phyloP scores from a whole-genome alignment of 2,113 vertebrate genomes.

The Equus quagga region DNA sequence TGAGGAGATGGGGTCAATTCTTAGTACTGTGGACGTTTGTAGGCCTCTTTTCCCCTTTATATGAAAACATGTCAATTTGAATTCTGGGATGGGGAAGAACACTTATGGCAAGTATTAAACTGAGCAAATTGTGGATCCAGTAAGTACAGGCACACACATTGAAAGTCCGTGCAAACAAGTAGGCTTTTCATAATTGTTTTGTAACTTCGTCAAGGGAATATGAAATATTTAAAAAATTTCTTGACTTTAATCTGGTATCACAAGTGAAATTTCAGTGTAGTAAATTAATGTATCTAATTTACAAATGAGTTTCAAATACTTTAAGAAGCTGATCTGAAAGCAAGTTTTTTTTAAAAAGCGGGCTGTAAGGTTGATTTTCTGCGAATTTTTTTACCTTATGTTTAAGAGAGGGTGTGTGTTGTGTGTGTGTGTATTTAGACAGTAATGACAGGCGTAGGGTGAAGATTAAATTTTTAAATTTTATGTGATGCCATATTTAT shows the following conservation, averaged over 20 bases:
- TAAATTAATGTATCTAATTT: conserved; percentile 9
- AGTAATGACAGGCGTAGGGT: neutral
- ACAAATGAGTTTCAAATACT: neutral
- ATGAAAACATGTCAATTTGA: neutral
- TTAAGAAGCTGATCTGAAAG: conserved; percentile 12
- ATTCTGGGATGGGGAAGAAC: neutral
- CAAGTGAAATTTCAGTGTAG: neutral
- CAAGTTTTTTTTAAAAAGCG: neutral
- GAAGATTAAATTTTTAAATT: conserved; percentile 9
- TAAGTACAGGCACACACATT: neutral
- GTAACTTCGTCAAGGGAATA: neutral
- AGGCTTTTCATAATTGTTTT: conserved; percentile 9
- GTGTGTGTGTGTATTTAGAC: neutral
- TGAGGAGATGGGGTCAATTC: conserved; percentile 17
- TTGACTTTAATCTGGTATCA: neutral
- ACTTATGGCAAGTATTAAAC: neutral
- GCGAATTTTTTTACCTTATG: neutral
- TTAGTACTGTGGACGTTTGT: neutral
- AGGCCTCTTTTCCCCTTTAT: neutral
- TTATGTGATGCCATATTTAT: neutral
- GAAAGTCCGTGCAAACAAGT: neutral
- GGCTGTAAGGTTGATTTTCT: neutral
- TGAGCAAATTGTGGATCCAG: conserved; percentile 1
- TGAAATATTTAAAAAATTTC: neutral
- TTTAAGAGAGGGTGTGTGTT: neutral